These are phyloP conservation scores for Tyria jacobaeae DNA, from an alignment of 2,888 invertebrate genomes.

Conservation along the genomic window DNA sequence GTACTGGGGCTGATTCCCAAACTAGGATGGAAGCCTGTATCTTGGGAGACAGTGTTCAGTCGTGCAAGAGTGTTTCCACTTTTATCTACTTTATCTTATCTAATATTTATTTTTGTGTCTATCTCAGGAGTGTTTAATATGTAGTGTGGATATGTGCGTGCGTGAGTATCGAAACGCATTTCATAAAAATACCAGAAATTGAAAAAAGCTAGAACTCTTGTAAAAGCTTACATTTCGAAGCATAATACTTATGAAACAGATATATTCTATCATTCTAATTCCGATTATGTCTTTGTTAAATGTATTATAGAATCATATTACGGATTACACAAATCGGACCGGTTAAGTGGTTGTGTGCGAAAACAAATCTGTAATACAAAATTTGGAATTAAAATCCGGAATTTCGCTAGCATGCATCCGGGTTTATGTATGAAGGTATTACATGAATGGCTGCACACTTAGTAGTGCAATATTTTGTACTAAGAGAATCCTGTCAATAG, in stretches of 20 bases:
- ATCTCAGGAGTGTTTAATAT: too few relatives aligned
- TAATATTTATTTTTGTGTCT: too few relatives aligned
- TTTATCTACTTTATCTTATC: too few relatives aligned
- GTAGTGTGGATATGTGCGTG: too few relatives aligned
- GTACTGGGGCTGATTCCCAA: too few relatives aligned
- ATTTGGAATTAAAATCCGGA: constrained; percentile 7
- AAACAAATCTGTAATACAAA: constrained; percentile 10
- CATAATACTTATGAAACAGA: not conserved
- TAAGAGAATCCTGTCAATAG: constrained; percentile 18
- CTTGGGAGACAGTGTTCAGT: too few relatives aligned
- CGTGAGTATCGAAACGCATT: too few relatives aligned
- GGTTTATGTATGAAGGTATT: constrained; percentile 17
- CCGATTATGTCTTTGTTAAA: constrained; percentile 2
- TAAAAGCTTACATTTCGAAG: not conserved
- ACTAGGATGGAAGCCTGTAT: too few relatives aligned
- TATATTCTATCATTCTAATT: not conserved
- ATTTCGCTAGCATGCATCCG: constrained; percentile 9
- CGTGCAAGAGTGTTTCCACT: too few relatives aligned
- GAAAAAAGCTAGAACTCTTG: not conserved
- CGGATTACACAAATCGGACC: constrained; percentile 8
- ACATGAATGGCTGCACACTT: constrained; percentile 10
- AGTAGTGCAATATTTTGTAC: constrained; percentile 2
- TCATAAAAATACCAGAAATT: too few relatives aligned
- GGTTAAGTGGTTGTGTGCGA: constrained; percentile 6
- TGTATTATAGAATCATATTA: constrained; percentile 8